These are phyloP conservation scores for Argyresthia albistria DNA, from an alignment of 2,888 invertebrate species.

Conservation along the genomic window DNA sequence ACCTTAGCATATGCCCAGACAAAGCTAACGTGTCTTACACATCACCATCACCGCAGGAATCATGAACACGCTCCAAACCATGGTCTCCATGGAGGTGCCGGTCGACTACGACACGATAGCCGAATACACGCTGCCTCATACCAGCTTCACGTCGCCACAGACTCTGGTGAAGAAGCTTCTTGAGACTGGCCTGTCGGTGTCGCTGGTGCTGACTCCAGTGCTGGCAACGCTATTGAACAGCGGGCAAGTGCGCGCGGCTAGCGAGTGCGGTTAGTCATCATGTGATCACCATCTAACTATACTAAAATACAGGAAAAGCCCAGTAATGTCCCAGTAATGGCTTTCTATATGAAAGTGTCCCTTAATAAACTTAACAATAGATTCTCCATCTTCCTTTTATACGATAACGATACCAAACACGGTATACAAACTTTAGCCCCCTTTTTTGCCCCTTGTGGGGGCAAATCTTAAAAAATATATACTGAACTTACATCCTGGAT, in stretches of 20 bases:
- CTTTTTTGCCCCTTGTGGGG: too few species aligned
- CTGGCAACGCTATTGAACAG: conserved; percentile 53
- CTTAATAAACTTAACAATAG: too few species aligned
- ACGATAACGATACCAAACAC: too few species aligned
- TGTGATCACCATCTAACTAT: too few species aligned
- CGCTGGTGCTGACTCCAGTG: conserved; percentile 54
- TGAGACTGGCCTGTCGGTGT: conserved; percentile 43
- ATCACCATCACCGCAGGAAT: conserved; percentile 45
- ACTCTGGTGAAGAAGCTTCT: conserved; percentile 62
- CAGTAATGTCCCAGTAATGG: too few species aligned
- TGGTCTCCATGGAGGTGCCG: conserved; percentile 64
- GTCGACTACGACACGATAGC: conserved; percentile 73
- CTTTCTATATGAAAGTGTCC: too few species aligned
- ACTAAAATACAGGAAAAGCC: too few species aligned
- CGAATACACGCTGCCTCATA: conserved; percentile 67
- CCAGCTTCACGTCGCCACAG: conserved; percentile 59
- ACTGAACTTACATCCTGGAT: too few species aligned
- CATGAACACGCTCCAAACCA: conserved; percentile 62
- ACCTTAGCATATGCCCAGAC: too few species aligned
- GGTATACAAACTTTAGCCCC: too few species aligned
- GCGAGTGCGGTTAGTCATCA: conserved; percentile 45
- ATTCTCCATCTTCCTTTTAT: too few species aligned
- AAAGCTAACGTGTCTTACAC: not conserved
- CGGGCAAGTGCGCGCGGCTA: conserved; percentile 53
- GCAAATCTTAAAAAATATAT: too few species aligned